A percentile compares a stretch with the other conserved stretches of the same genome.
Conservation (phyloP, 2,888 invertebrate species). For the Nymphalis c-album region DNA sequence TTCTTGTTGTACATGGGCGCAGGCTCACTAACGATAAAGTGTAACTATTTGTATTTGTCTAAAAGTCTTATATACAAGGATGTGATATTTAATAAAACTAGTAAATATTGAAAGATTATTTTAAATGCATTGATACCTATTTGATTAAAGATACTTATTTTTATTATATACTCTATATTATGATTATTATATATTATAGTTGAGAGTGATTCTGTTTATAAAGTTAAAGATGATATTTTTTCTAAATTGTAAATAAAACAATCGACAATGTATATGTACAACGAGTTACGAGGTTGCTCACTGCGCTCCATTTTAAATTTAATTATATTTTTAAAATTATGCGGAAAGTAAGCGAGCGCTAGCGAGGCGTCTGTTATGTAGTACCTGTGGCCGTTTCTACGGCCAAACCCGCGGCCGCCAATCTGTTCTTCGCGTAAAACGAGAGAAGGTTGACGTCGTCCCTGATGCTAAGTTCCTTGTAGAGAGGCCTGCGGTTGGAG, state of each 20-base stretch:
- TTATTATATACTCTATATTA: too few species aligned
- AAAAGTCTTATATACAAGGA: too few species aligned
- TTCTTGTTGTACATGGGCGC: too few species aligned
- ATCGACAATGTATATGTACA: constrained; percentile 4
- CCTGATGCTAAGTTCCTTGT: constrained; percentile 88
- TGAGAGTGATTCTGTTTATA: background rate
- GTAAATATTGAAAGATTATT: too few species aligned
- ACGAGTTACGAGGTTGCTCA: constrained; percentile 43
- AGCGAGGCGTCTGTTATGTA: constrained; percentile 61
- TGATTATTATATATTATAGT: background rate
- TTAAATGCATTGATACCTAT: too few species aligned
- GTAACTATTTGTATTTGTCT: too few species aligned
- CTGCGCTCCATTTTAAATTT: constrained; percentile 51
- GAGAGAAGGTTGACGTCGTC: constrained; percentile 93
- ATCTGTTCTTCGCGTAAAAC: constrained; percentile 91
- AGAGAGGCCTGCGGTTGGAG: constrained; percentile 87
- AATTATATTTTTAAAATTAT: constrained; percentile 65
- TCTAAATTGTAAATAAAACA: constrained; percentile 4
- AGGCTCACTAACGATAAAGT: too few species aligned
- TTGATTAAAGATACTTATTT: too few species aligned
- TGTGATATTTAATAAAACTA: too few species aligned
- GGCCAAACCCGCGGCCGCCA: constrained; percentile 82
- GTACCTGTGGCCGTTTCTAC: constrained; percentile 78
- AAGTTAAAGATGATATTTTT: background rate
- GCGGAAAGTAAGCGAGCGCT: constrained; percentile 73